These are phyloP conservation scores for Clusia tigrina DNA, from an alignment of 2,888 invertebrate genomes.

Conservation along the genomic window DNA sequence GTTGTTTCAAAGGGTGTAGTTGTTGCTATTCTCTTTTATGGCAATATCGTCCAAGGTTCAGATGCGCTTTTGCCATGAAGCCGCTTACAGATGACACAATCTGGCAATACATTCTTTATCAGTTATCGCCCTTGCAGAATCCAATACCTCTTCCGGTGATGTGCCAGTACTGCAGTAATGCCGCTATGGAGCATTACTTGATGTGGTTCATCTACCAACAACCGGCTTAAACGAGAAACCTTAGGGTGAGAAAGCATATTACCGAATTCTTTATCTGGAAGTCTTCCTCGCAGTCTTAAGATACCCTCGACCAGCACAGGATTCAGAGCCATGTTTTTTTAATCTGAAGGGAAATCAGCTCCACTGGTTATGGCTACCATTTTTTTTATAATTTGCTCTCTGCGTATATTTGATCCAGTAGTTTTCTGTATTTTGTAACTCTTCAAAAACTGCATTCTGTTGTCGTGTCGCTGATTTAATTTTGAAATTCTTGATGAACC, in stretches of 20 bases:
- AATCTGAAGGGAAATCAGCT: constrained; percentile 26
- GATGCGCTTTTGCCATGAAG: constrained; percentile 28
- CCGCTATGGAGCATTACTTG: constrained; percentile 31
- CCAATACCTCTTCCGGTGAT: constrained; percentile 29
- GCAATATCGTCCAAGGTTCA: too few relatives aligned
- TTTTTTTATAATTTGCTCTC: too few relatives aligned
- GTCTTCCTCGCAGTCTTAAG: constrained; percentile 13
- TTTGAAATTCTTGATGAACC: constrained; percentile 16
- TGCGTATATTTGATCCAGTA: too few relatives aligned
- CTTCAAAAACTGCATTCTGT: not conserved
- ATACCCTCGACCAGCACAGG: constrained; percentile 23
- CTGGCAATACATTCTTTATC: constrained; percentile 26
- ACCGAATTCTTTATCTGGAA: constrained; percentile 17
- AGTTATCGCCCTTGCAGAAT: constrained; percentile 31
- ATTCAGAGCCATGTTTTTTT: constrained; percentile 29
- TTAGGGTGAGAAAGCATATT: constrained; percentile 27
- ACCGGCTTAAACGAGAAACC: constrained; percentile 25
- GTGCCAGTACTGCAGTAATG: constrained; percentile 26
- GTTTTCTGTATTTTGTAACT: constrained; percentile 28
- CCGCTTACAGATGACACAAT: constrained; percentile 29
- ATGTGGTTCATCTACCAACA: too few relatives aligned
- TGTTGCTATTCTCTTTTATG: constrained; percentile 26
- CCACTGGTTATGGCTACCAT: too few relatives aligned
- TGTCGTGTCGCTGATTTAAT: not conserved
- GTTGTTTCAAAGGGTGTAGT: constrained; percentile 32